Percentiles rank a stretch among this genome's conserved stretches.
Conservation (phyloP, 2,113 vertebrate species). For the Ceyx margarethae region DNA sequence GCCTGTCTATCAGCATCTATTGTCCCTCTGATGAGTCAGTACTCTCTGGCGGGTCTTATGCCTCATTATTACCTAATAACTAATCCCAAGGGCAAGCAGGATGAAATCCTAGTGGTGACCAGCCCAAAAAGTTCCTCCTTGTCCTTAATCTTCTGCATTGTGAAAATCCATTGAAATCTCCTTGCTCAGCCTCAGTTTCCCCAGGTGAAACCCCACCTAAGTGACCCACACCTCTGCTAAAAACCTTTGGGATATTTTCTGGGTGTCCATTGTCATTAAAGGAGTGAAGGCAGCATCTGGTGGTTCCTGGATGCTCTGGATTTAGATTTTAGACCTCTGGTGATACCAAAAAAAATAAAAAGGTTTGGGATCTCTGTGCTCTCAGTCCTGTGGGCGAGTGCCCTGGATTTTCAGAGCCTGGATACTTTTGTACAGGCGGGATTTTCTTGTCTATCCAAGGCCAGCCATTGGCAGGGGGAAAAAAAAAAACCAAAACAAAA, state of each 20-base stretch:
- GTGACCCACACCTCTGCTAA: neutral
- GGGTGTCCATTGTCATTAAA: neutral
- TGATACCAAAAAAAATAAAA: neutral
- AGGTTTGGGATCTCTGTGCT: neutral
- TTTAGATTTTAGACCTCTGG: neutral
- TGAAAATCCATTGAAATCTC: neutral
- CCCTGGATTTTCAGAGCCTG: neutral
- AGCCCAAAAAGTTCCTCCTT: neutral
- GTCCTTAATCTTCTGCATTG: neutral
- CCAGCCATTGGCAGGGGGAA: neutral
- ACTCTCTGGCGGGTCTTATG: neutral
- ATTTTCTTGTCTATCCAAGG: neutral
- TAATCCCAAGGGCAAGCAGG: neutral
- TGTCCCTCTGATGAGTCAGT: neutral
- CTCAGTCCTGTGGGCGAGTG: rapidly evolving
- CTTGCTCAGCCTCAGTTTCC: neutral
- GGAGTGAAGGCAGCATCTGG: neutral
- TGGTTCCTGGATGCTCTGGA: neutral
- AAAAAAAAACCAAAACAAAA: neutral
- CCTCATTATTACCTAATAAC: neutral
- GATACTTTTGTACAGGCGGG: neutral
- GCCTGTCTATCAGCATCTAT: neutral
- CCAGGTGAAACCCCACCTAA: rapidly evolving
- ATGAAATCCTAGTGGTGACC: neutral
- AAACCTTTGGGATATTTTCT: neutral